Conservation (phyloP, 1,140 invertebrate genomes). For the Chrysoperla carnea region DNA sequence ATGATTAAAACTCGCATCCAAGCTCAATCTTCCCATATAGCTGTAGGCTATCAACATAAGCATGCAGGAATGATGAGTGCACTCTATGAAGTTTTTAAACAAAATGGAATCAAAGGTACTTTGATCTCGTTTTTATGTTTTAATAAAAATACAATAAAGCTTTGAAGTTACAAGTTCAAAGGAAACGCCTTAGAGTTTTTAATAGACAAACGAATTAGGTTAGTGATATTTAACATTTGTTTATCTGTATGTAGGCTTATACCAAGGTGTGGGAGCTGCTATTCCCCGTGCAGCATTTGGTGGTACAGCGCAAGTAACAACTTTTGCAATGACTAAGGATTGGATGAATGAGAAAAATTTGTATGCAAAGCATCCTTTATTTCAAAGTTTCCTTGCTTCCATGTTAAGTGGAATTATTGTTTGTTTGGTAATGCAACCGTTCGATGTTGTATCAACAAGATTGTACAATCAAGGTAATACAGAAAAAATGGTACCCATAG, state of each 20-base stretch:
- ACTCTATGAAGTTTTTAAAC: conserved; percentile 42
- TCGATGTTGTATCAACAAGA: conserved; percentile 76
- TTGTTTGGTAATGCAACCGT: conserved; percentile 68
- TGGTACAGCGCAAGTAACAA: conserved; percentile 68
- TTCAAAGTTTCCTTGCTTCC: conserved; percentile 55
- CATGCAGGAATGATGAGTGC: conserved; percentile 51
- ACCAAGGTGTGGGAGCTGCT: conserved; percentile 56
- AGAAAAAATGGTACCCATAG: no score
- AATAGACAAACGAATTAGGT: no score
- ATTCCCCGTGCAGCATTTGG: conserved; percentile 69
- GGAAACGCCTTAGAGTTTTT: no score
- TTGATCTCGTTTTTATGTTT: no score
- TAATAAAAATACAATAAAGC: no score
- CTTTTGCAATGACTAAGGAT: conserved; percentile 51
- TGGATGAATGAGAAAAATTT: conserved; percentile 34
- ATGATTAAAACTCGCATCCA: conserved; percentile 83
- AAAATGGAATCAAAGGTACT: conserved; percentile 32
- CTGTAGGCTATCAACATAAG: conserved; percentile 75
- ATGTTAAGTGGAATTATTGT: conserved; percentile 64
- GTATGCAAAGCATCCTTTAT: conserved; percentile 33
- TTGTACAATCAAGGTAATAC: conserved; percentile 76
- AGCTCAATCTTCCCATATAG: conserved; percentile 57
- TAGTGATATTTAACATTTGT: no score
- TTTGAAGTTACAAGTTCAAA: no score
- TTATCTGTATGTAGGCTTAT: conserved; percentile 36